Evolutionary conservation across 1,140 invertebrate genomes (phyloP).

Genomic region (Homarus americanus): DNA sequence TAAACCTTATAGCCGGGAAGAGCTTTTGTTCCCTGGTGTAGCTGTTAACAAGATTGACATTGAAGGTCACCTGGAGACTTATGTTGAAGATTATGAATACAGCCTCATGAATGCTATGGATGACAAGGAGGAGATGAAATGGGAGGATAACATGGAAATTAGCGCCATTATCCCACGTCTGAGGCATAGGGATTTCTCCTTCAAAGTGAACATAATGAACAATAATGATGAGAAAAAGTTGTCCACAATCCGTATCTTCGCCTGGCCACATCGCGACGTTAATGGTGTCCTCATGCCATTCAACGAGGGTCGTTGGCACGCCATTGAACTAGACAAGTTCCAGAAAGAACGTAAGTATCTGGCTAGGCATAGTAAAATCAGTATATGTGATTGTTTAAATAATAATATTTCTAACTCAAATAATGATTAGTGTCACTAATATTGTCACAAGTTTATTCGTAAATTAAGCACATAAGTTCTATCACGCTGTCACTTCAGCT

Average conservation of each 20-base stretch:
- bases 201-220: conserved; percentile 19
- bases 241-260: conserved; percentile 46
- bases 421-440: too few relatives aligned
- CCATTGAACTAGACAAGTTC: background rate
- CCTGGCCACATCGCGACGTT: conserved; percentile 6
- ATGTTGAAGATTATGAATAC: conserved; percentile 58
- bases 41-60: conserved; percentile 8
- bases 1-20: conserved; percentile 25
- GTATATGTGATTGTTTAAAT: too few relatives aligned
- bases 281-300: conserved; percentile 15
- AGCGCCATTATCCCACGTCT: conserved; percentile 22
- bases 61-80: conserved; percentile 20
- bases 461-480: too few relatives aligned
- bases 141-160: conserved; percentile 3
- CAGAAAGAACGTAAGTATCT: background rate
- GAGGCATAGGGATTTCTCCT: conserved; percentile 40
- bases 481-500: too few relatives aligned
- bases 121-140: conserved; percentile 21
- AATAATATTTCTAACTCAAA: too few relatives aligned
- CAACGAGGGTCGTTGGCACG: conserved; percentile 17
- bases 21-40: conserved; percentile 32
- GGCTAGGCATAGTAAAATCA: too few relatives aligned
- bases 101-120: conserved; percentile 50
- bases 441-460: too few relatives aligned
- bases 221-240: background rate